Conservation (phyloP, 2,888 invertebrate genomes). For the Aelia acuminata region DNA sequence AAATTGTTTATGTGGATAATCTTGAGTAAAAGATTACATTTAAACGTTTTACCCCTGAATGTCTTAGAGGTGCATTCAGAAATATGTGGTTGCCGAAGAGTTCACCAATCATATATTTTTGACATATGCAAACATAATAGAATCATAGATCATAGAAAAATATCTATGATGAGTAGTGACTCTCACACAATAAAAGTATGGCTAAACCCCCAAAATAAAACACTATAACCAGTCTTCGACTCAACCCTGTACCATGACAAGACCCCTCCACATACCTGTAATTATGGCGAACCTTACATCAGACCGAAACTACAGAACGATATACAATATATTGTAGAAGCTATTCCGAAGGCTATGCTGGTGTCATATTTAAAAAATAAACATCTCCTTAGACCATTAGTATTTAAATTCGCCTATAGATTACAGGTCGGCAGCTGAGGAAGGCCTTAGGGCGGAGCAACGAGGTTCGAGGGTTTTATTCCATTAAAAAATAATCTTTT, state of each 20-base stretch:
- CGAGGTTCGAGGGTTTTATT: neutral
- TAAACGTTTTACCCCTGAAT: too few species aligned
- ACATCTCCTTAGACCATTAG: slow-evolving; percentile 47
- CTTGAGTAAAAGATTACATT: too few species aligned
- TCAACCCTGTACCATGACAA: neutral
- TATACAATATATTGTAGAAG: neutral
- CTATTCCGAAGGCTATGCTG: neutral
- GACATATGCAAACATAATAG: too few species aligned
- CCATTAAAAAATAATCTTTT: slow-evolving; percentile 20
- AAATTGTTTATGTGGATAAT: too few species aligned
- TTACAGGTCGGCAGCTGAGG: slow-evolving; percentile 49
- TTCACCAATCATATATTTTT: too few species aligned
- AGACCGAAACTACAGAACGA: neutral
- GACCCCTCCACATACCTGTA: neutral
- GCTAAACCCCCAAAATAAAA: neutral
- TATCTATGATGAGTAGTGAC: too few species aligned
- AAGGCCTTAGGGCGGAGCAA: slow-evolving; percentile 14
- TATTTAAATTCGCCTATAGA: slow-evolving; percentile 53
- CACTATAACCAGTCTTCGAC: neutral
- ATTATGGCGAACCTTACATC: neutral
- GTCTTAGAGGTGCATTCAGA: too few species aligned
- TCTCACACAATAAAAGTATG: too few species aligned
- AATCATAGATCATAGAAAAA: too few species aligned
- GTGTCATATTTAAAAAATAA: slow-evolving; percentile 56
- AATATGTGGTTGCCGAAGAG: too few species aligned